Percentiles rank a stretch among this genome's conserved stretches.
Conservation (phyloP, 2,888 invertebrate genomes). For the Drosophila paramelanica region DNA sequence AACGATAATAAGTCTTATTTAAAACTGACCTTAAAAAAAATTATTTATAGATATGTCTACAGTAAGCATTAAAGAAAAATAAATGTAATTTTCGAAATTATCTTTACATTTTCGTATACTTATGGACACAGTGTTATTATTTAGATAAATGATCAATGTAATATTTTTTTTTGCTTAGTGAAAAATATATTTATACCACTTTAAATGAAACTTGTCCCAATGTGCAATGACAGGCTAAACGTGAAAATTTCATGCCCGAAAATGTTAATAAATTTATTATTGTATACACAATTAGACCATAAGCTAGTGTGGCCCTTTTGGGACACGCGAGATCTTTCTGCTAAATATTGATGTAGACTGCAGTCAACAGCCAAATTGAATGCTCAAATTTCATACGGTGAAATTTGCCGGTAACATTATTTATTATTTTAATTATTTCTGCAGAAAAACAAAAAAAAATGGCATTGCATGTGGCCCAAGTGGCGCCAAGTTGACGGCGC, state of each 20-base stretch:
- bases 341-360: conserved; percentile 7
- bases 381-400: conserved; percentile 37
- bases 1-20: too few species aligned
- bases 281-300: conserved; percentile 36
- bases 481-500: conserved; percentile 68
- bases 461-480: conserved; percentile 60
- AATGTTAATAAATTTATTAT: conserved; percentile 66
- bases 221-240: conserved; percentile 35
- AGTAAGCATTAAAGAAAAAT: too few species aligned
- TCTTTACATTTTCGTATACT: too few species aligned
- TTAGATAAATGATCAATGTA: too few species aligned
- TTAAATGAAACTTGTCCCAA: conserved; percentile 22
- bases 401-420: conserved; percentile 61
- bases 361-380: conserved; percentile 36
- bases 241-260: conserved; percentile 66
- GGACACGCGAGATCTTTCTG: conserved; percentile 56
- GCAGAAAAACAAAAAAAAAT: conserved; percentile 37
- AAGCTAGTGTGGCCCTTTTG: conserved; percentile 33
- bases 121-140: too few species aligned
- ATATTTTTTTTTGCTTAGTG: too few species aligned
- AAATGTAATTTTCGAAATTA: too few species aligned
- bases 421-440: conserved; percentile 73
- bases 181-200: background rate
- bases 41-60: too few species aligned
- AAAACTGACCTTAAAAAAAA: too few species aligned